A percentile compares a stretch with the other conserved stretches of the same genome.
Conservation (phyloP, 2,888 invertebrate genomes). For the Drosophila leonis region DNA sequence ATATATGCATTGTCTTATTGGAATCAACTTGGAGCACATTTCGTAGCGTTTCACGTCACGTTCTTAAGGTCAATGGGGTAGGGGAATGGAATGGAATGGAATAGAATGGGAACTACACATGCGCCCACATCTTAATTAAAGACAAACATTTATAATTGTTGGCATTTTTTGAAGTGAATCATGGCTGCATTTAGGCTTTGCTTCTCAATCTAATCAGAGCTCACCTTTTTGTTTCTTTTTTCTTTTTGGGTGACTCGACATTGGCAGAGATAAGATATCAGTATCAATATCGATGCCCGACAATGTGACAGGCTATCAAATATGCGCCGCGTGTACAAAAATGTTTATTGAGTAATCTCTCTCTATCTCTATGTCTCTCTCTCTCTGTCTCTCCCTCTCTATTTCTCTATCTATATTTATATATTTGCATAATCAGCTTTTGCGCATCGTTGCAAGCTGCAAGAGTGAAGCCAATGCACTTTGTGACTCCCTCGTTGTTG, state of each 20-base stretch:
- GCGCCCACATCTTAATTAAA: conserved; percentile 50
- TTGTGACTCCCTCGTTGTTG: conserved; percentile 37
- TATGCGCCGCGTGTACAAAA: conserved; percentile 15
- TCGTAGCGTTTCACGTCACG: conserved; percentile 51
- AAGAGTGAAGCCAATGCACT: conserved; percentile 63
- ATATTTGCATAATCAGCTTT: conserved; percentile 46
- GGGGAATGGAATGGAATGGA: background rate
- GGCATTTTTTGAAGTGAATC: conserved; percentile 53
- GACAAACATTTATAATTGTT: conserved; percentile 38
- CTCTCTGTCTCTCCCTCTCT: background rate
- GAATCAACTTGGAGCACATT: background rate
- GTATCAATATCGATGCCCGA: conserved; percentile 1
- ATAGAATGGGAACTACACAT: background rate
- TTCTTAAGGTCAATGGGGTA: conserved; percentile 64
- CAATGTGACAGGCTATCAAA: conserved; percentile 13
- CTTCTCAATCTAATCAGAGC: conserved; percentile 59
- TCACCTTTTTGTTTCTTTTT: conserved; percentile 4
- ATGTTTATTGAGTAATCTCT: conserved; percentile 41
- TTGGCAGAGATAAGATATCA: conserved; percentile 64
- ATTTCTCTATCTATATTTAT: conserved; percentile 13
- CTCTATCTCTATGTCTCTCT: background rate
- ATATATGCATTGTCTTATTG: conserved; percentile 44
- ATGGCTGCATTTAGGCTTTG: conserved; percentile 46
- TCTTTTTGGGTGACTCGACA: conserved; percentile 52
- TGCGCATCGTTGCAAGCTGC: conserved; percentile 48